Evolutionary conservation across 2,888 invertebrate genomes (phyloP).

Genomic region (Acheta domesticus): DNA sequence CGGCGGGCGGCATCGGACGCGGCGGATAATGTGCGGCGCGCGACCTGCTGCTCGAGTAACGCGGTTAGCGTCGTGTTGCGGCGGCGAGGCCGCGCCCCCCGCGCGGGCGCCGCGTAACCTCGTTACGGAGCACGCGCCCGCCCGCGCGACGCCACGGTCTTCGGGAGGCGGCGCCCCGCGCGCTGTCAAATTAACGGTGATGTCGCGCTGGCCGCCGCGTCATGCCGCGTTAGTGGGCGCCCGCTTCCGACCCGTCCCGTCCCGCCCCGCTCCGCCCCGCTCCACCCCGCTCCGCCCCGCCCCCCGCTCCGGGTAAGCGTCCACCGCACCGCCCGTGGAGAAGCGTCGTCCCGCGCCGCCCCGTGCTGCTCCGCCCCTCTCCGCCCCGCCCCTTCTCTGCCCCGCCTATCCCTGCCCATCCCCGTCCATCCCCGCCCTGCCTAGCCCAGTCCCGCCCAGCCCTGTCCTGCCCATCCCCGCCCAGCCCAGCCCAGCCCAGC

Average conservation of each 20-base stretch:
- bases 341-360: no score
- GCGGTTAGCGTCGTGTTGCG: conserved; percentile 11
- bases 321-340: not conserved
- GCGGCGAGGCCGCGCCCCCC: not conserved
- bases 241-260: not conserved
- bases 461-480: no score
- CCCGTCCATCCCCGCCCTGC: no score
- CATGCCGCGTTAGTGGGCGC: not conserved
- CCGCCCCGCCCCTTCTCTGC: no score
- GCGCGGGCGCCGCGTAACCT: not conserved
- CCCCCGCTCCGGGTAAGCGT: no score
- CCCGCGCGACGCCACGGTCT: not conserved
- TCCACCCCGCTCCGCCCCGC: no score
- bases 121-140: not conserved
- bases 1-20: no score
- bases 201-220: not conserved
- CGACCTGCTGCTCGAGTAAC: not conserved
- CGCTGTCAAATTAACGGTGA: not conserved
- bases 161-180: not conserved
- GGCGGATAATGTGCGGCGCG: not conserved
- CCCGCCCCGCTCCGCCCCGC: not conserved
- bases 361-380: no score
- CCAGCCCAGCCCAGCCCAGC: no score
- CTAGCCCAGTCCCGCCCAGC: no score
- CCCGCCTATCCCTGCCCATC: no score